Base-by-base conservation (phyloP, 2,113 vertebrate genomes). In the Dicerorhinus sumatrensis region DNA sequence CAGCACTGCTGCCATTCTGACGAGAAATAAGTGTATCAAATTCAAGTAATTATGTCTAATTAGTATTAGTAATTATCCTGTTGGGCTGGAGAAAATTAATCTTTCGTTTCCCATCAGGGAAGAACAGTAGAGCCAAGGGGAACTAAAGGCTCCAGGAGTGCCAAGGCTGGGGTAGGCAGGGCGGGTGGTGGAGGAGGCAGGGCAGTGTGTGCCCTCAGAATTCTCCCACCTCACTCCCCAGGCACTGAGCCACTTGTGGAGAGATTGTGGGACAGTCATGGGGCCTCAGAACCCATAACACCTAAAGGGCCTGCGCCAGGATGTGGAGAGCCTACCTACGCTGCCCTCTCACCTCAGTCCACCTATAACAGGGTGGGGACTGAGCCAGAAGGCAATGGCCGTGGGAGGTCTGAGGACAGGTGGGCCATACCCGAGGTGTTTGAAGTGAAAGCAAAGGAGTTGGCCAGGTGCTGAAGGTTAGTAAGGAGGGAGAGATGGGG, bases 61-160 rank as follows among this genome's bases (percentile, higher is more conserved):
- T 99, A 99, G 99, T 99, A 99, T 99, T 99, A 99, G 99, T 99
- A 99, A 99, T 99, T 99, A 99, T 99, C 99, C 99, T 99, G 99
- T 99, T 99, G 99, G 99, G 99, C 98, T 96, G 98, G 98, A 99
- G 99, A 99, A 99, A 99, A 99, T 99, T 99, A 99, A 99, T 99
- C 99, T 99, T 99, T 99, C 97, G 85, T 98, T 99, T 99, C 99
- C 99, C 98, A 99, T 99, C 98, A 98, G 99, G 99, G 99, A 99
- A 99, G 99, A 98, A 98, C 98, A 98, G 98, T 97, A 98, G 98
- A 98, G 98, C 98, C 99, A 96, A 98, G 98, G 99, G 99, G 94
- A 80, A 98, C 97, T 12, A 36, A 97, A 98, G 95, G 80, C 97
- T 39, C 97, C 2, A 46, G 95, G 94, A 96, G 92, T 51, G 70